Evolutionary conservation across 2,113 vertebrate species (phyloP).

Genomic region (Malaclemys terrapin): DNA sequence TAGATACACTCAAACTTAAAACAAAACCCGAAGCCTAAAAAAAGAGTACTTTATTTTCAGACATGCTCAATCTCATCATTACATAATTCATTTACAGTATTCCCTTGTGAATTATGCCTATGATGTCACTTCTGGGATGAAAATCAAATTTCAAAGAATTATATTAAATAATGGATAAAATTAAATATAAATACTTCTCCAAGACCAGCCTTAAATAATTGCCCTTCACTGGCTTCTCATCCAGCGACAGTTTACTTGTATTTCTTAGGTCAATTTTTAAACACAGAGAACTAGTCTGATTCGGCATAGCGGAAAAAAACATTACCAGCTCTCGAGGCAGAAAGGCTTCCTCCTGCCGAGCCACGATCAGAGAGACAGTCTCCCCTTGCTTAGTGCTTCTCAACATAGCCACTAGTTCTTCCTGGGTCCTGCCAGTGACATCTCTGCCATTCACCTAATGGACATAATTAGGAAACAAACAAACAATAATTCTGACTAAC

Average conservation of each 20-base stretch:
- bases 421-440: conserved; percentile 90
- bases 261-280: neutral
- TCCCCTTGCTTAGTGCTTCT: conserved; percentile 96
- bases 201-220: neutral
- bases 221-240: neutral
- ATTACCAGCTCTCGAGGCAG: conserved; percentile 97
- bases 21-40: conserved; percentile 27
- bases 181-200: neutral
- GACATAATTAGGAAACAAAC: neutral
- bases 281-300: neutral
- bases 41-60: conserved; percentile 45
- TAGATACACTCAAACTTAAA: neutral
- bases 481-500: neutral
- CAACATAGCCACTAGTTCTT: conserved; percentile 94
- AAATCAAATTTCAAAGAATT: conserved; percentile 59
- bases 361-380: conserved; percentile 87
- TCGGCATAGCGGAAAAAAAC: neutral
- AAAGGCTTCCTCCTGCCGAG: conserved; percentile 92
- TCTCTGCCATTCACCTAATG: conserved; percentile 93
- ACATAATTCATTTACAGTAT: conserved; percentile 49
- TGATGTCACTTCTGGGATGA: conserved; percentile 55
- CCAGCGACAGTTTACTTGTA: neutral
- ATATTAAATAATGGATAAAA: conserved; percentile 47
- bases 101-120: conserved; percentile 29
- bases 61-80: conserved; percentile 31